These are phyloP conservation scores for Apocheima hispidaria DNA, from an alignment of 2,888 invertebrate species.

Conservation along the genomic window DNA sequence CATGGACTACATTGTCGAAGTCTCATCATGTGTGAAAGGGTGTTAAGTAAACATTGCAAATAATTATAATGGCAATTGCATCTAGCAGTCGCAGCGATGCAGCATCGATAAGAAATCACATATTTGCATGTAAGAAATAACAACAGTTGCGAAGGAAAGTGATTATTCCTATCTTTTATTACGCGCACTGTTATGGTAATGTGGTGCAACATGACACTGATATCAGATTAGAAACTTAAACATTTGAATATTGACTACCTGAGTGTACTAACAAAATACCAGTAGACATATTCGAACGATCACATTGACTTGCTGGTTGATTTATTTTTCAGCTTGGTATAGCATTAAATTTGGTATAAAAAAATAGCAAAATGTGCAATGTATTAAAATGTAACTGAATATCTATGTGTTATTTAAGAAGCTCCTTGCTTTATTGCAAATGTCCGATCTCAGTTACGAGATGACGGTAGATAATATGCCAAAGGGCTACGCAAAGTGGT, in stretches of 20 bases:
- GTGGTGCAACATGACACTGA: slow-evolving; percentile 80
- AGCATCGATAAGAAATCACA: slow-evolving; percentile 75
- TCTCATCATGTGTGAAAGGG: slow-evolving; percentile 86
- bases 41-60: slow-evolving; percentile 87
- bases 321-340: neutral
- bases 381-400: neutral
- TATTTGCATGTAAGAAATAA: slow-evolving; percentile 80
- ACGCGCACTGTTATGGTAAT: slow-evolving; percentile 80
- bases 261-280: slow-evolving; percentile 34
- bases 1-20: slow-evolving; percentile 69
- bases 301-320: neutral
- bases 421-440: slow-evolving; percentile 25
- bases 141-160: slow-evolving; percentile 65
- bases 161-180: slow-evolving; percentile 75
- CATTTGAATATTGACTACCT: slow-evolving; percentile 60
- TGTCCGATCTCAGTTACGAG: slow-evolving; percentile 27
- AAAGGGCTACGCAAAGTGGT: slow-evolving; percentile 29
- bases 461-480: slow-evolving; percentile 34
- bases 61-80: slow-evolving; percentile 84
- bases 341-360: neutral
- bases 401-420: slow-evolving; percentile 19
- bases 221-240: slow-evolving; percentile 80
- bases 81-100: slow-evolving; percentile 66
- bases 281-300: neutral
- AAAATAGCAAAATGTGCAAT: neutral